Evolutionary conservation across 1,140 invertebrate species (phyloP).

Genomic region (Geopemphigus sp.): DNA sequence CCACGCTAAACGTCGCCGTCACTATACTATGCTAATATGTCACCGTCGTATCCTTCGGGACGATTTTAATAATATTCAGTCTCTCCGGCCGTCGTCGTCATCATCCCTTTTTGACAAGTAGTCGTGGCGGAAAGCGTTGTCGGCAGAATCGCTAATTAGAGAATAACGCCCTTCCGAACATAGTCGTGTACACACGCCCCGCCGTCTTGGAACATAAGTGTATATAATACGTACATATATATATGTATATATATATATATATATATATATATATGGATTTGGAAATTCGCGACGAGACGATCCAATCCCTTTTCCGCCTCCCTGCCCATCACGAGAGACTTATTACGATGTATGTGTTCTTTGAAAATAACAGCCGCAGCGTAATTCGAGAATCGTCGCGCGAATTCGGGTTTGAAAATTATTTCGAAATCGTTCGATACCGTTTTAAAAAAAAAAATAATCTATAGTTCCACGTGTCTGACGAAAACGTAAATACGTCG

Average conservation of each 20-base stretch:
- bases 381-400: background rate
- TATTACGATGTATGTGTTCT: background rate
- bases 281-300: conserved; percentile 6
- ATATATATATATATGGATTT: too few relatives aligned
- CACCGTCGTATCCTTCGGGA: background rate
- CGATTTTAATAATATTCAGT: conserved; percentile 23
- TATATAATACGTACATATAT: too few relatives aligned
- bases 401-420: background rate
- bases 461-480: too few relatives aligned
- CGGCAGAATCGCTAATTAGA: conserved; percentile 33
- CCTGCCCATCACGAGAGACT: background rate
- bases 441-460: too few relatives aligned
- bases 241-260: too few relatives aligned
- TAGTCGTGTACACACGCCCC: too few relatives aligned
- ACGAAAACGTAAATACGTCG: too few relatives aligned
- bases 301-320: background rate
- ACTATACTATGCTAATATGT: conserved; percentile 26
- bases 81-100: background rate
- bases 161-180: too few relatives aligned
- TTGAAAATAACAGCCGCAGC: background rate
- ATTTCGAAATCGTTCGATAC: too few relatives aligned
- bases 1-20: background rate
- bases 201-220: too few relatives aligned
- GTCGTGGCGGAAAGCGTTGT: too few relatives aligned
- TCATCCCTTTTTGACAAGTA: background rate